Base-by-base conservation (phyloP, 1,140 invertebrate genomes). In the Trissolcus basalis region DNA sequence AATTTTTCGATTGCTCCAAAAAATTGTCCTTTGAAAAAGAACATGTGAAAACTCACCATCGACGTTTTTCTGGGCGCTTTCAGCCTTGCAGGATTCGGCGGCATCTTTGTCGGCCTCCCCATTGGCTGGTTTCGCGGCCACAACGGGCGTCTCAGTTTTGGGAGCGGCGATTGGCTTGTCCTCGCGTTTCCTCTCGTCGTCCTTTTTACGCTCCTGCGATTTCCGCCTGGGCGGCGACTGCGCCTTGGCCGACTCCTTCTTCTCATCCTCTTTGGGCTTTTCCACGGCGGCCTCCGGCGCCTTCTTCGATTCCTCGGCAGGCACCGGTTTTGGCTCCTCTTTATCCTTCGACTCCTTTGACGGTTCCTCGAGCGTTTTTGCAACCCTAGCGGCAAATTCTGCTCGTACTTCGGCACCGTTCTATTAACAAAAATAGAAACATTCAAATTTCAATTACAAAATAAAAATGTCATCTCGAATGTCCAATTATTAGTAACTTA, bases 41-140 rank as follows among this genome's bases (percentile, higher is more conserved):
- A n/a, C n/a, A n/a, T n/a, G n/a, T n/a, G n/a, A n/a, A 27, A 27
- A 84, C 85, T 85, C 50, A 86, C 85, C 82, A 43, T 86, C 85
- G 0, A 61, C 45, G 5, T 55, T 32, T 58, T 85, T 85, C 27
- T 79, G 81, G 19, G 69, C 63, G 1, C n/a, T 14, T 13, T 84
- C 79, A 4, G 70, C 79, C 16, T 73, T 82, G 44, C 13, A 56
- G 12, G n/a, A 65, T 55, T 36, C 83, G n/a, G 11, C 79, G 13
- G 58, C 78, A 0, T 51, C 36, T 1, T 87, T 84, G 0, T 45
- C 65, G 32, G 49, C 63, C 1, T 87, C 84, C 9, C 85, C 85
- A 53, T 87, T 87, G 0, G 81, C 41, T 55, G 83, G 27, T 60
- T 47, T 41, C 69, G 73, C 13, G 65, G 59, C 12, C 39, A n/a